phyloP scores from a whole-genome alignment of 64 coral and sea anemone genomes.

The Stichodactyla helianthus region DNA sequence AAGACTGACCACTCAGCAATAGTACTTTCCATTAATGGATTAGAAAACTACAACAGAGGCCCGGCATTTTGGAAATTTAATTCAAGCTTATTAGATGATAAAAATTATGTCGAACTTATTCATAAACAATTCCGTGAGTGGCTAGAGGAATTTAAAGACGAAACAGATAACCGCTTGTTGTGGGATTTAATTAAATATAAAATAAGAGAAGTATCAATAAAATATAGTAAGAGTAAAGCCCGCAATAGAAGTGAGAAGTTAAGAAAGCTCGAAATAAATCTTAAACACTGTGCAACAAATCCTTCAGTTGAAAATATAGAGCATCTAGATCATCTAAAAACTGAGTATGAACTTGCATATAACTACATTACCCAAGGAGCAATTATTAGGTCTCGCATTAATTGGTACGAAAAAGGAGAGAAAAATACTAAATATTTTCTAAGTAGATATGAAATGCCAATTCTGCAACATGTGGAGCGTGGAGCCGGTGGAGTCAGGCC shows the following conservation, averaged over 20 bases:
- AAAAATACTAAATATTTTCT: too few relatives aligned
- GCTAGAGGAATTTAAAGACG: conserved; percentile 29
- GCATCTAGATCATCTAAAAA: conserved; percentile 12
- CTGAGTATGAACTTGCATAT: conserved; percentile 14
- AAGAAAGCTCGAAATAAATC: background rate
- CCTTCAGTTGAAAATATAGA: conserved; percentile 20
- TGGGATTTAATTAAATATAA: conserved; percentile 41
- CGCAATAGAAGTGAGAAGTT: conserved; percentile 10
- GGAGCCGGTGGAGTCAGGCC: too few relatives aligned
- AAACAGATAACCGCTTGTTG: conserved; percentile 26
- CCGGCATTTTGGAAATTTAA: conserved; percentile 45
- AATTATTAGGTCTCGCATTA: background rate
- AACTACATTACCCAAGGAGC: conserved; percentile 5
- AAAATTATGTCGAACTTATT: conserved; percentile 24
- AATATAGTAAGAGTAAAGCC: conserved; percentile 27
- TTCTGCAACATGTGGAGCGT: too few relatives aligned
- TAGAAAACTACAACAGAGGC: background rate
- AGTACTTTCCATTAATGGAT: conserved; percentile 3
- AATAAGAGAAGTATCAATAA: conserved; percentile 15
- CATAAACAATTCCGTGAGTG: conserved; percentile 18
- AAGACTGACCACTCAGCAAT: conserved; percentile 35
- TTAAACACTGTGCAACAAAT: background rate
- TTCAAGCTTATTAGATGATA: conserved; percentile 22
- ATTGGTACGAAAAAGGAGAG: too few relatives aligned
- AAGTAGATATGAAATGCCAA: too few relatives aligned